Percentiles rank a stretch among this genome's conserved stretches.
phyloP scores from a whole-genome alignment of 1,140 invertebrate genomes.

The Galendromus occidentalis region DNA sequence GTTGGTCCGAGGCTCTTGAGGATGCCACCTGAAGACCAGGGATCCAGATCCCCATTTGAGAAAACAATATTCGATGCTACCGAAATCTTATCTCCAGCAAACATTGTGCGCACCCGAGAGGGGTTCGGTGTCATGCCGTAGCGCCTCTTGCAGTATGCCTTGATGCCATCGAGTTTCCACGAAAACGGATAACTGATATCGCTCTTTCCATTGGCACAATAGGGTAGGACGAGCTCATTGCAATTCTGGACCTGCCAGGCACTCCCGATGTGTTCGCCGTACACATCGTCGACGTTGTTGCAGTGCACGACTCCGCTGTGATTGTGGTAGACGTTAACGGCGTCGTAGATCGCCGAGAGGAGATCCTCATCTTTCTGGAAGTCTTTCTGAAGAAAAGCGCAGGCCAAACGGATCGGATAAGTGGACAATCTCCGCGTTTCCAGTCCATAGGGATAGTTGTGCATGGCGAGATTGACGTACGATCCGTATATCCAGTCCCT shows the following conservation, averaged over 20 bases:
- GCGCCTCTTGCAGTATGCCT: slow-evolving; percentile 43
- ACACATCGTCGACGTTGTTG: background rate
- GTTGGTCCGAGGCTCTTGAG: slow-evolving; percentile 42
- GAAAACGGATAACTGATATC: slow-evolving; percentile 58
- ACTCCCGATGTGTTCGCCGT: slow-evolving; percentile 3
- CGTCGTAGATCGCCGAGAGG: background rate
- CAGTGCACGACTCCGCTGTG: background rate
- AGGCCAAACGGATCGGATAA: slow-evolving; percentile 1
- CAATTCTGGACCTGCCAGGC: slow-evolving; percentile 34
- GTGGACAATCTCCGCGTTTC: background rate
- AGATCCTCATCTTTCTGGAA: slow-evolving; percentile 11
- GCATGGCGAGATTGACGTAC: slow-evolving; percentile 50
- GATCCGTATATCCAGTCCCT: slow-evolving; percentile 4
- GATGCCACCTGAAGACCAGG: slow-evolving; percentile 75
- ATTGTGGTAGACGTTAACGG: slow-evolving; percentile 1
- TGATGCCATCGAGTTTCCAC: slow-evolving; percentile 50
- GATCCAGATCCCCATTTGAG: slow-evolving; percentile 73
- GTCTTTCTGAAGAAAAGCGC: slow-evolving; percentile 4
- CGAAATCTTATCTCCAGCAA: slow-evolving; percentile 52
- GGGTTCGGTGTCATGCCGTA: slow-evolving; percentile 45
- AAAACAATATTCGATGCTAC: slow-evolving; percentile 61
- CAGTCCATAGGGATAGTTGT: slow-evolving; percentile 59
- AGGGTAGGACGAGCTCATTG: slow-evolving; percentile 88
- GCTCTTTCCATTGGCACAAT: slow-evolving; percentile 50
- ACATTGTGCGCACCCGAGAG: slow-evolving; percentile 46